Evolutionary conservation across 2,797 vertebrate genomes (phyloP).

Genomic region (Lates japonicus): DNA sequence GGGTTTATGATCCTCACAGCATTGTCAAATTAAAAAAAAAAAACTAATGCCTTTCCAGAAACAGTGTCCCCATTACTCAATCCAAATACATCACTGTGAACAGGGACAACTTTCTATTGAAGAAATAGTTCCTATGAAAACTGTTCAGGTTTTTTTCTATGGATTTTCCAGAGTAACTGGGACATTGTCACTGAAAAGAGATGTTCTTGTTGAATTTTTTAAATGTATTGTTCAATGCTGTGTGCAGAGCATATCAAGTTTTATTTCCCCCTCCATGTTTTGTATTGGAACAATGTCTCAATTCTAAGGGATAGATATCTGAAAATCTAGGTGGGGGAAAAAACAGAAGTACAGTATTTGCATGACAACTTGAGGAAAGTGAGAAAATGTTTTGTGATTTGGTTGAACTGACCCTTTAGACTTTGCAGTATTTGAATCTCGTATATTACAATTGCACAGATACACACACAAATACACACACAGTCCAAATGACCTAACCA

Average conservation of each 20-base stretch:
- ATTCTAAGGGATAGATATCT: neutral
- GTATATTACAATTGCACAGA: slow-evolving; percentile 24
- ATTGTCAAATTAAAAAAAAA: slow-evolving; percentile 4
- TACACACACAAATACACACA: neutral
- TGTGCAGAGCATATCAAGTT: slow-evolving; percentile 25
- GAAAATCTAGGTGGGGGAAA: neutral
- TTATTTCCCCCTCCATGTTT: slow-evolving; percentile 1
- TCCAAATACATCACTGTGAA: slow-evolving; percentile 3
- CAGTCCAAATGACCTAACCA: slow-evolving; percentile 18
- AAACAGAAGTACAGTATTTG: neutral
- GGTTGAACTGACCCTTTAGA: neutral
- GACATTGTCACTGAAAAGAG: slow-evolving; percentile 36
- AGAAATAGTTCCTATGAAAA: slow-evolving; percentile 26
- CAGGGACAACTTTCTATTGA: slow-evolving; percentile 19
- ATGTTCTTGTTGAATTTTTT: slow-evolving; percentile 52
- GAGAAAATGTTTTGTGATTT: neutral
- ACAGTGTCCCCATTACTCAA: slow-evolving; percentile 7
- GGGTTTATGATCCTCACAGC: neutral
- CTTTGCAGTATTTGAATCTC: neutral
- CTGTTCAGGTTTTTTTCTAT: slow-evolving; percentile 36
- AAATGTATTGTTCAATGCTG: slow-evolving; percentile 28
- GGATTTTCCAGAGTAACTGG: slow-evolving; percentile 43
- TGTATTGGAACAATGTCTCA: neutral
- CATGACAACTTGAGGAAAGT: neutral
- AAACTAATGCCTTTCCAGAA: slow-evolving; percentile 22